Percentiles rank a stretch among this genome's conserved stretches.
Evolutionary conservation across 2,888 invertebrate species (phyloP).

Genomic region (Deilephila porcellus): DNA sequence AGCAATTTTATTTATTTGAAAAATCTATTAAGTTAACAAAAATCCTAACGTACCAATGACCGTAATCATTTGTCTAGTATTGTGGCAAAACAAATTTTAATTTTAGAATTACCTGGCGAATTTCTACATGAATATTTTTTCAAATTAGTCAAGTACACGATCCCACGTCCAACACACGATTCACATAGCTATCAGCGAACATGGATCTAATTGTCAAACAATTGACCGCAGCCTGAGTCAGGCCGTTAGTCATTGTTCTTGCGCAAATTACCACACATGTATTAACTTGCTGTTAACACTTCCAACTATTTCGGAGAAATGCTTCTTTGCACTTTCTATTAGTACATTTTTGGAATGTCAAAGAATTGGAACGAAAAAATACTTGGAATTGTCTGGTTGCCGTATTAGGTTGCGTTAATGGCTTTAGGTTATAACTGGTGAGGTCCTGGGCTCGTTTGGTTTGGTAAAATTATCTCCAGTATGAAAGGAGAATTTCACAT

Average conservation of each 20-base stretch:
- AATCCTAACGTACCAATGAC: too few species aligned
- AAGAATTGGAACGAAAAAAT: neutral
- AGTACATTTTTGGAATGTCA: neutral
- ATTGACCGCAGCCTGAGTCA: conserved; percentile 39
- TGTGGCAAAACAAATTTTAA: neutral
- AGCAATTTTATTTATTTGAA: too few species aligned
- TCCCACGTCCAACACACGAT: conserved; percentile 11
- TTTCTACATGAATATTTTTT: neutral
- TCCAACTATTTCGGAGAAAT: neutral
- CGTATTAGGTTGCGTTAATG: neutral
- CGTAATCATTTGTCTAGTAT: too few species aligned
- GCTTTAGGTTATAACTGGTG: too few species aligned
- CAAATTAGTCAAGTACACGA: neutral
- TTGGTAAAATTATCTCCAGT: too few species aligned
- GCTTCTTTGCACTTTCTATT: neutral
- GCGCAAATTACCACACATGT: conserved; percentile 34
- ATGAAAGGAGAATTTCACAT: too few species aligned
- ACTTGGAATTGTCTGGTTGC: neutral
- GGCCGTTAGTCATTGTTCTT: conserved; percentile 47
- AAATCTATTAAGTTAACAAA: too few species aligned
- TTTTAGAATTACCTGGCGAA: neutral
- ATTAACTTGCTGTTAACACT: conserved; percentile 21
- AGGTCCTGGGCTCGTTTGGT: too few species aligned
- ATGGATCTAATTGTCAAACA: conserved; percentile 49
- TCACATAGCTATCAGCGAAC: conserved; percentile 37